phyloP scores from a whole-genome alignment of 1,140 invertebrate species.

The Mesaphorura yosii region DNA sequence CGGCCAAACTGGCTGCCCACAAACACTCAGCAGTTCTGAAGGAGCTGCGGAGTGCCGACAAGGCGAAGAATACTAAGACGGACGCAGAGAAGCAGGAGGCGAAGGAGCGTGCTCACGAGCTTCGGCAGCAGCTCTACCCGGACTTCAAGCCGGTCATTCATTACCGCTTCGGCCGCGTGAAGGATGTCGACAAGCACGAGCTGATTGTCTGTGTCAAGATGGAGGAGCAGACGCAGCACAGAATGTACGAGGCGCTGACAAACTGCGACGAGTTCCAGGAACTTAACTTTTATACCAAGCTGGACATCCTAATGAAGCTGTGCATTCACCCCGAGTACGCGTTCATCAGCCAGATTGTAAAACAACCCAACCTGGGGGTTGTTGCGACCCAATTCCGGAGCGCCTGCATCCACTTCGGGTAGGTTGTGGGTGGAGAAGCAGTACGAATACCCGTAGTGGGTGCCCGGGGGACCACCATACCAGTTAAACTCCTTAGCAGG shows the following conservation, averaged over 20 bases:
- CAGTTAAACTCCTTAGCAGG: constrained; percentile 25
- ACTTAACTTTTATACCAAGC: too few species aligned
- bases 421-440: constrained; percentile 19
- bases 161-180: background rate
- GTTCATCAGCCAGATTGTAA: too few species aligned
- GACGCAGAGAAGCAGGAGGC: background rate
- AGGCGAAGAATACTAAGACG: background rate
- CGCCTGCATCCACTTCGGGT: too few species aligned
- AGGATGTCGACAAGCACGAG: constrained; percentile 5
- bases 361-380: too few species aligned
- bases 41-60: background rate
- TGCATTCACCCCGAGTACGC: too few species aligned
- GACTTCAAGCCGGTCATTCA: background rate
- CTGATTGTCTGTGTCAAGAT: background rate
- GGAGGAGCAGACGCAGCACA: too few species aligned
- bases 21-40: background rate
- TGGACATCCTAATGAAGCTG: too few species aligned
- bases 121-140: background rate
- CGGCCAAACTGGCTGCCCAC: constrained; percentile 14
- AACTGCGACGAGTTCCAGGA: too few species aligned
- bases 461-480: constrained; percentile 14
- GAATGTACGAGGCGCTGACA: too few species aligned
- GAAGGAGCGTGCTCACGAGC: background rate
- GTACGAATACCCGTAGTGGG: constrained; percentile 25
- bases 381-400: too few species aligned